Percentiles rank a stretch among this genome's conserved stretches.
Evolutionary conservation across 2,113 vertebrate species (phyloP).

Genomic region (Ochotona princeps): DNA sequence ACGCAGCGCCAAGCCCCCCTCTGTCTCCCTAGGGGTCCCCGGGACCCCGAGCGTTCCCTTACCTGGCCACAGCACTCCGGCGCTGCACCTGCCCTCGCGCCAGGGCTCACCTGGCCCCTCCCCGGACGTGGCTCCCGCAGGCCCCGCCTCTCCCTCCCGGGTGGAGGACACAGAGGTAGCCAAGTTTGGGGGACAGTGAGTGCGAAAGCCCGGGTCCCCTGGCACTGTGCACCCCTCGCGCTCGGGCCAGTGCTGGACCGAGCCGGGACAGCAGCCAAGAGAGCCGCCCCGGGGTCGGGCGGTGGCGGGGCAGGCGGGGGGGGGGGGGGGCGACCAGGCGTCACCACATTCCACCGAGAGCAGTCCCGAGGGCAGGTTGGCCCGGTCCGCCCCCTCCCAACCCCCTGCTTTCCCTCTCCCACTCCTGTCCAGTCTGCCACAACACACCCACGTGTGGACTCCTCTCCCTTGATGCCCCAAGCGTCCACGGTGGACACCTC

Average conservation of each 20-base stretch:
- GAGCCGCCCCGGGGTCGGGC: background rate
- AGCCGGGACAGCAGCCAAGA: background rate
- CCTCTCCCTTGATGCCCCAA: too few species aligned
- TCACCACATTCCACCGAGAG: too few species aligned
- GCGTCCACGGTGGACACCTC: too few species aligned
- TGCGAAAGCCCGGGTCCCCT: too few species aligned
- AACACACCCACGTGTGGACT: too few species aligned
- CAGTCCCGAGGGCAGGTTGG: too few species aligned
- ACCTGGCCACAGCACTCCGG: background rate
- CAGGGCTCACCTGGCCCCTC: background rate
- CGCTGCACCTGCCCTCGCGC: background rate
- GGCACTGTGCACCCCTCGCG: background rate
- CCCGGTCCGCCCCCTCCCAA: rapidly evolving
- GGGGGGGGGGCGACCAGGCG: too few species aligned
- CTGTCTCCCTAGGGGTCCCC: background rate
- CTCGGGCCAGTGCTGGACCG: background rate
- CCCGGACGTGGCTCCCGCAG: background rate
- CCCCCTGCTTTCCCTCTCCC: background rate
- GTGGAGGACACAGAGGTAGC: too few species aligned
- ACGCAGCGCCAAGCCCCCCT: too few species aligned
- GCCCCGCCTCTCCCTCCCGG: background rate
- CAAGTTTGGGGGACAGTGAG: too few species aligned
- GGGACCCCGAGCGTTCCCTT: background rate
- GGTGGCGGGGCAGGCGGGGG: background rate
- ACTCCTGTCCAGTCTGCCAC: background rate